Evolutionary conservation across 1,140 invertebrate species (phyloP).

Genomic region (Calycopis cecrops): DNA sequence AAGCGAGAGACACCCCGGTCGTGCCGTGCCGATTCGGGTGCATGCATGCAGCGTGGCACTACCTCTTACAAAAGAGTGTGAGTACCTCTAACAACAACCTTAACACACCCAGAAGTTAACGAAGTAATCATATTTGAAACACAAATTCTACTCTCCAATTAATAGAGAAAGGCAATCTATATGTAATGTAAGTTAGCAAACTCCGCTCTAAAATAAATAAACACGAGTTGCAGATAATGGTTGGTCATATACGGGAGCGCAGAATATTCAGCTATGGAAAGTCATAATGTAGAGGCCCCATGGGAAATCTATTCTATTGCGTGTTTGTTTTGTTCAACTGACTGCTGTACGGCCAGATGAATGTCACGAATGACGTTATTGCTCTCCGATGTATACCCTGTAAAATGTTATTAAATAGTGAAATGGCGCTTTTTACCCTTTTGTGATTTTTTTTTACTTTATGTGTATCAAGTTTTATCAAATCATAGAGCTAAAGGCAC

Average conservation of each 20-base stretch:
- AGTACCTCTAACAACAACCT: too few species aligned
- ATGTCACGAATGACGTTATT: constrained; percentile 38
- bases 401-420: constrained; percentile 25
- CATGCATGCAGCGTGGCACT: too few species aligned
- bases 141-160: neutral
- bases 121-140: constrained; percentile 1
- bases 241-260: constrained; percentile 9
- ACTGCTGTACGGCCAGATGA: constrained; percentile 34
- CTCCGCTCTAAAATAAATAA: constrained; percentile 8
- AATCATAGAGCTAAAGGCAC: too few species aligned
- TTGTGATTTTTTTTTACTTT: too few species aligned
- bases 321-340: constrained; percentile 56
- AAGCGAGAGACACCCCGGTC: too few species aligned
- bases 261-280: constrained; percentile 35
- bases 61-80: too few species aligned
- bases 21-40: too few species aligned
- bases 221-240: constrained; percentile 10
- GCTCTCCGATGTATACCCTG: constrained; percentile 30
- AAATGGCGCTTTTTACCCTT: too few species aligned
- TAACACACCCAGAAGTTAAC: too few species aligned
- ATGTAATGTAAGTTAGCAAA: constrained; percentile 5
- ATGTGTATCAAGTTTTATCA: too few species aligned
- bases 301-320: constrained; percentile 61
- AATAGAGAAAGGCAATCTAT: constrained; percentile 1
- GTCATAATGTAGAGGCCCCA: constrained; percentile 45